A percentile compares a stretch with the other conserved stretches of the same genome.
Evolutionary conservation across 1,140 invertebrate genomes (phyloP).

Genomic region (Pseudomyrmex gracilis): DNA sequence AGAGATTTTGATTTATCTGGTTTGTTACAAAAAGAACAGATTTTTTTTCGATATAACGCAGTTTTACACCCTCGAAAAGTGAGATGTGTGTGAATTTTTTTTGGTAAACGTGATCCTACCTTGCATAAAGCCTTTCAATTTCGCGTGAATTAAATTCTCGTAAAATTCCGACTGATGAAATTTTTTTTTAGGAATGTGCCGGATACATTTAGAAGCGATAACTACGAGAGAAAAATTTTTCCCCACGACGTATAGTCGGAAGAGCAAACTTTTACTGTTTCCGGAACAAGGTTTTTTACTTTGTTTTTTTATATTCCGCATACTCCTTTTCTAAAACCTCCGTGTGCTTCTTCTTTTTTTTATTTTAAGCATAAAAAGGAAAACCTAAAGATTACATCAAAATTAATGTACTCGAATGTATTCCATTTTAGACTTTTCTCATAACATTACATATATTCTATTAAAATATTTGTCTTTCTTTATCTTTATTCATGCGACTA

Average conservation of each 20-base stretch:
- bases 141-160: conserved; percentile 57
- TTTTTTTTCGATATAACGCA: conserved; percentile 21
- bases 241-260: conserved; percentile 1
- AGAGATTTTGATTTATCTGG: conserved; percentile 11
- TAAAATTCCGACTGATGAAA: conserved; percentile 53
- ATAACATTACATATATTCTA: not conserved
- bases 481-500: not conserved
- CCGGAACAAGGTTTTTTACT: conserved; percentile 4
- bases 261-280: conserved; percentile 31
- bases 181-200: conserved; percentile 58
- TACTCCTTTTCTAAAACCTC: conserved; percentile 7
- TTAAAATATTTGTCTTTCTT: not conserved
- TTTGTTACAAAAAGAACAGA: conserved; percentile 8
- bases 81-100: conserved; percentile 44
- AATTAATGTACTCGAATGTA: no score
- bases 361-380: not conserved
- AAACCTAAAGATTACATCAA: not conserved
- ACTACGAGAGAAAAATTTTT: conserved; percentile 54
- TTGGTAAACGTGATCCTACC: conserved; percentile 31
- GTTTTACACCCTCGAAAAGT: conserved; percentile 39
- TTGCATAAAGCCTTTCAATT: conserved; percentile 53
- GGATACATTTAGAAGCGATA: conserved; percentile 48
- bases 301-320: conserved; percentile 22
- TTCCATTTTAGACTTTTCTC: not conserved
- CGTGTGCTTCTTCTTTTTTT: conserved; percentile 1